These are phyloP conservation scores for Amblyjoppa fuscipennis DNA, from an alignment of 2,888 invertebrate species.

Conservation along the genomic window DNA sequence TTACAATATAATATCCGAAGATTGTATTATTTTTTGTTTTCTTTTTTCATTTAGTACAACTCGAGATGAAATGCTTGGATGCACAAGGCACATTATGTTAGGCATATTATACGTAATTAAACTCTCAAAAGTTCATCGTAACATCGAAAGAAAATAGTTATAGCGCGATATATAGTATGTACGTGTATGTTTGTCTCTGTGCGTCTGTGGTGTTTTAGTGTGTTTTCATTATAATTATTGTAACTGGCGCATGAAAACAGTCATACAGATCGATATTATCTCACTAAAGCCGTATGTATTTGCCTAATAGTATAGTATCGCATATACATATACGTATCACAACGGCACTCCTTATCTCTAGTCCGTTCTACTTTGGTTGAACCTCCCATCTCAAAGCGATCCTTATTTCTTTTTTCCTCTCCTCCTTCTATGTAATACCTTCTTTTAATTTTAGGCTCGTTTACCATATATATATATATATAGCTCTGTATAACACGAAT, in stretches of 20 bases:
- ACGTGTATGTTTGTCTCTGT: not conserved
- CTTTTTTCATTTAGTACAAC: conserved; percentile 15
- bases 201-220: not conserved
- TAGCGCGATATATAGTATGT: conserved; percentile 40
- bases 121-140: conserved; percentile 51
- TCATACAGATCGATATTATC: conserved; percentile 34
- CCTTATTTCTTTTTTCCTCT: not conserved
- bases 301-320: conserved; percentile 42
- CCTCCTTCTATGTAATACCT: not conserved
- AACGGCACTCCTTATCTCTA: conserved; percentile 48
- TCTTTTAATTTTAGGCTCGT: conserved; percentile 14
- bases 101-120: conserved; percentile 50
- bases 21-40: conserved; percentile 14
- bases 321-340: conserved; percentile 51
- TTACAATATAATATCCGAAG: conserved; percentile 30
- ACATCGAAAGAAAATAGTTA: conserved; percentile 52
- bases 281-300: conserved; percentile 41
- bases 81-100: conserved; percentile 68
- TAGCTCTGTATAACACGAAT: not conserved
- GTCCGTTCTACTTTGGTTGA: conserved; percentile 8
- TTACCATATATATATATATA: not conserved
- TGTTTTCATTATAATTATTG: conserved; percentile 7
- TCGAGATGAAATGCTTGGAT: conserved; percentile 63
- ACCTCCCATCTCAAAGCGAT: not conserved
- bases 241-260: conserved; percentile 40